Percentiles rank a stretch among this genome's conserved stretches.
Evolutionary conservation across 2,888 invertebrate genomes (phyloP).

Genomic region (Ditula angustiorana): DNA sequence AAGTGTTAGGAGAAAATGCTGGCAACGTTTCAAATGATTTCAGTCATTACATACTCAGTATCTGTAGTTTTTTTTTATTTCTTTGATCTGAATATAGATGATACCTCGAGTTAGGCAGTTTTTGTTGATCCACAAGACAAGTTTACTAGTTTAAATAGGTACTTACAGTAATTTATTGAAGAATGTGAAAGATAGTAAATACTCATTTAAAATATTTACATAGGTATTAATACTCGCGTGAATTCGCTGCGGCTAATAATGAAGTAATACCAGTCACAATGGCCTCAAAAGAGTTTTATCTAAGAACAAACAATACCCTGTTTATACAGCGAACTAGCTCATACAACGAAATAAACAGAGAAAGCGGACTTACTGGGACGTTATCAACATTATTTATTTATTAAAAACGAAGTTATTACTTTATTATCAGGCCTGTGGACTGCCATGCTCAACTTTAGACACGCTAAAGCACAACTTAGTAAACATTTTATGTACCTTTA

Average conservation of each 20-base stretch:
- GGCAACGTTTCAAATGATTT: background rate
- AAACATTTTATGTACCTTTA: constrained; percentile 12
- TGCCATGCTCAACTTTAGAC: constrained; percentile 4
- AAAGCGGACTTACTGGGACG: background rate
- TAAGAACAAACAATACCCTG: background rate
- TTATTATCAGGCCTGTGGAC: constrained; percentile 7
- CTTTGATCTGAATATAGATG: background rate
- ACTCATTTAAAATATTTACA: no score
- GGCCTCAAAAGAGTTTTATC: background rate
- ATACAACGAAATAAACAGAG: constrained; percentile 2
- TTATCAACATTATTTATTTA: constrained; percentile 8
- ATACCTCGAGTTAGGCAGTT: background rate
- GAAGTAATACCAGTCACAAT: no score
- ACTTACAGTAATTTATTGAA: no score
- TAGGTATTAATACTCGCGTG: no score
- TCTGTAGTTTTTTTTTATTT: background rate
- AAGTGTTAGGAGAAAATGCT: background rate
- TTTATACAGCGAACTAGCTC: background rate
- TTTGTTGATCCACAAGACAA: background rate
- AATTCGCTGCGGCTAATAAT: no score
- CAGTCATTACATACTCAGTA: background rate
- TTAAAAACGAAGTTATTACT: background rate
- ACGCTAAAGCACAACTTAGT: constrained; percentile 8
- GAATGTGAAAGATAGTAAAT: no score
- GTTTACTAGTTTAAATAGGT: background rate